Evolutionary conservation across 2,888 invertebrate species (phyloP), one percentile per base, ranked within the genome.

Genomic region (Sinhomidia bicolor): DNA sequence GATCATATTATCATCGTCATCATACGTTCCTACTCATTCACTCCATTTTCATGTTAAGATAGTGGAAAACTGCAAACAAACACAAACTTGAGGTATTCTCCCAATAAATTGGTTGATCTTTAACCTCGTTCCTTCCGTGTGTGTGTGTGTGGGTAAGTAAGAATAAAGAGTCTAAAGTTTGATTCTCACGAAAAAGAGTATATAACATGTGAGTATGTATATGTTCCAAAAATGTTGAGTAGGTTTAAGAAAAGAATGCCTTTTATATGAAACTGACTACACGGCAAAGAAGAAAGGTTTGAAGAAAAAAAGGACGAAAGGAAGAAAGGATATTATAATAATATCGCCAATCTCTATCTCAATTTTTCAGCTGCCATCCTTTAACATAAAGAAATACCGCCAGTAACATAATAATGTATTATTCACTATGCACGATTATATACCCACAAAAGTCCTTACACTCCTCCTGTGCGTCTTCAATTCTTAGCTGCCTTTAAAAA

Each of bases 251-350:
- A 36, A 36, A 36, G n/a, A n/a, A n/a, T 5, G 36, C 36, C 36
- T 36, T 36, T 7, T 36, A 36, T 36, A 36, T 36, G 36, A 3
- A 36, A 36, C 36, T 7, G 36, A 3, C 3, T 5, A 36, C 36
- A 36, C 36, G 3, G 7, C 36, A 3, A 36, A 36, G 36, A n/a
- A n/a, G n/a, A n/a, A n/a, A n/a, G 36, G 36, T 36, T 57, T 5
- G 17, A 57, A 57, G 20, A 2, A 20, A 20, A 12, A 47, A 10
- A 23, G 47, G 47, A 74, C n/a, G 54, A 78, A 32, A 54, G 3
- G 23, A n/a, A n/a, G 54, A 54, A 44, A 78, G 54, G 78, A 29
- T 29, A 78, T 51, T 78, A 54, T 78, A 44, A 78, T 54, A 78
- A 29, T 51, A 78, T 54, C 44, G 14, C 78, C 78, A n/a, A 78